Evolutionary conservation across 2,888 invertebrate species (phyloP).

Genomic region (Diploptera punctata): DNA sequence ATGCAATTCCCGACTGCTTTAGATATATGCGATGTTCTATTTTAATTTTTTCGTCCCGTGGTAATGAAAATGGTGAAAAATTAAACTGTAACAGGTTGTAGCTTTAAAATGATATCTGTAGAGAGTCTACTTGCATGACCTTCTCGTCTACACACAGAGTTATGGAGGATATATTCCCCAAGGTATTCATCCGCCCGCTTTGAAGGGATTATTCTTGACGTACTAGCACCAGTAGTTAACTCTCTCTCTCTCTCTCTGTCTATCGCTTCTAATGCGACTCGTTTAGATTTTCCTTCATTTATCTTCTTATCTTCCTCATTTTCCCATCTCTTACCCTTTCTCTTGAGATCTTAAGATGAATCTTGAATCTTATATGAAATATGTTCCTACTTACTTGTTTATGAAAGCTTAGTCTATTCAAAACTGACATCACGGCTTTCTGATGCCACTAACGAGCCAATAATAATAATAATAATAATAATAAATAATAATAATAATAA

Average conservation of each 20-base stretch:
- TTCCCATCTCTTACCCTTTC: neutral
- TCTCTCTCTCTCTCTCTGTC: constrained; percentile 1
- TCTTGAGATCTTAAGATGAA: constrained; percentile 6
- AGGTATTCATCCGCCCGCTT: constrained; percentile 57
- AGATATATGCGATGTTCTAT: too few relatives aligned
- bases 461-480: too few relatives aligned
- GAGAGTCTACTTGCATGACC: neutral
- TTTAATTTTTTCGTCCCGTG: too few relatives aligned
- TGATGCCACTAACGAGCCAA: too few relatives aligned
- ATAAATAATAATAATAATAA: too few relatives aligned
- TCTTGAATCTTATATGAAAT: neutral
- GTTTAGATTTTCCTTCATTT: constrained; percentile 16
- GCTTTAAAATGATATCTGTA: too few relatives aligned
- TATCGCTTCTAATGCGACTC: constrained; percentile 7
- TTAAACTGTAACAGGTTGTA: too few relatives aligned
- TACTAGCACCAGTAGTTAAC: constrained; percentile 15
- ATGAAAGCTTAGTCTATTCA: too few relatives aligned
- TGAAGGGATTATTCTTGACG: constrained; percentile 54
- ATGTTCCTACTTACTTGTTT: too few relatives aligned
- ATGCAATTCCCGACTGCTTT: too few relatives aligned
- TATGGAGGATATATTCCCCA: constrained; percentile 48
- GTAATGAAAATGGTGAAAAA: too few relatives aligned
- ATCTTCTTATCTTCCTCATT: constrained; percentile 11
- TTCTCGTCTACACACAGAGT: neutral
- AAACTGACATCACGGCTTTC: too few relatives aligned